Conservation (phyloP, 2,797 vertebrate genomes). For the Galagoides demidoff region DNA sequence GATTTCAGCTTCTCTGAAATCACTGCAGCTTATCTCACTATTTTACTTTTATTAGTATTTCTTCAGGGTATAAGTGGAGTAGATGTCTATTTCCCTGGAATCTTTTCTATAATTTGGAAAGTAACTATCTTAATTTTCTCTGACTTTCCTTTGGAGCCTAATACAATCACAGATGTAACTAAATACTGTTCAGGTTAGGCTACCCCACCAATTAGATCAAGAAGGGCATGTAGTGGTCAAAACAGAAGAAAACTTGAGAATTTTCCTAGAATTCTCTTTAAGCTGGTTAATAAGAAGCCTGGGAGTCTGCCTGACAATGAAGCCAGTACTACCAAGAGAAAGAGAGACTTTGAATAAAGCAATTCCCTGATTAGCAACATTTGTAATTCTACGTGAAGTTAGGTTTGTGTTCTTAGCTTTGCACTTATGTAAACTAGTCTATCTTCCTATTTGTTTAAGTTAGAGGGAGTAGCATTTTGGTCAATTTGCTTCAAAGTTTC, state of each 20-base stretch:
- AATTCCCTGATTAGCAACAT: not conserved
- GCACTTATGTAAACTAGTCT: not conserved
- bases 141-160: not conserved
- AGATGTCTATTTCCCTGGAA: not conserved
- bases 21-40: slow-evolving; percentile 10
- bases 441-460: not conserved
- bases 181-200: not conserved
- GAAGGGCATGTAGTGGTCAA: not conserved
- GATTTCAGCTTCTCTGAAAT: not conserved
- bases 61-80: not conserved
- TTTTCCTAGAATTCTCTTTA: not conserved
- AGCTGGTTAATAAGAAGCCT: not conserved
- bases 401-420: not conserved
- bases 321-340: not conserved
- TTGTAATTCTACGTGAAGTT: not conserved
- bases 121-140: not conserved
- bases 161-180: not conserved
- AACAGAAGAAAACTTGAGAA: not conserved
- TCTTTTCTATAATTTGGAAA: not conserved
- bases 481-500: not conserved
- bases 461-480: not conserved
- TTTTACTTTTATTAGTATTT: slow-evolving; percentile 27
- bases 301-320: not conserved
- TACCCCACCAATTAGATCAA: not conserved
- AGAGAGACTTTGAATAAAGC: not conserved